Percentiles rank a stretch among this genome's conserved stretches.
Conservation (phyloP, 2,888 invertebrate genomes). For the Nematopogon swammerdamellus region DNA sequence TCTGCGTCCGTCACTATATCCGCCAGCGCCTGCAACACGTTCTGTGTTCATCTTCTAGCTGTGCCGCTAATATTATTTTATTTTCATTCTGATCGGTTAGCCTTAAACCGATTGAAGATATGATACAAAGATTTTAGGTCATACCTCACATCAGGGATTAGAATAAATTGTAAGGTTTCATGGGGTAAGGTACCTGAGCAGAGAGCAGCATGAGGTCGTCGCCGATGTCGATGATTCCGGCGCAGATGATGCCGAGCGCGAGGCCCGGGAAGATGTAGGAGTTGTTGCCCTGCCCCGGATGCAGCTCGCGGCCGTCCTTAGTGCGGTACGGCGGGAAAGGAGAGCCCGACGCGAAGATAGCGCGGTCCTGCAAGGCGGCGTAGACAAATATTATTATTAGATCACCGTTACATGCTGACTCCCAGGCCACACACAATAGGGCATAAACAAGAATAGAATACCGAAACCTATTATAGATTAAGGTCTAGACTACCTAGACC, state of each 20-base stretch:
- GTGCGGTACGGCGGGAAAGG: conserved; percentile 87
- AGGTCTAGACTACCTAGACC: too few relatives aligned
- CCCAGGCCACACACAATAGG: too few relatives aligned
- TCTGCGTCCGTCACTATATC: conserved; percentile 77
- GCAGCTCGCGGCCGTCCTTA: conserved; percentile 71
- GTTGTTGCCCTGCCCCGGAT: conserved; percentile 98
- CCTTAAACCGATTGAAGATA: too few relatives aligned
- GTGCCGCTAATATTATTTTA: conserved; percentile 2
- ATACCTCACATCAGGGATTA: too few relatives aligned
- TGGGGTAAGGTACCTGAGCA: conserved; percentile 66
- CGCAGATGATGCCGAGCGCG: conserved; percentile 85
- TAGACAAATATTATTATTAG: too few relatives aligned
- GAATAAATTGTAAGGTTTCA: too few relatives aligned
- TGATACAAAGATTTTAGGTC: too few relatives aligned
- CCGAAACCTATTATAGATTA: too few relatives aligned
- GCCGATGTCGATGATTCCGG: conserved; percentile 84
- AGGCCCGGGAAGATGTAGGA: conserved; percentile 97
- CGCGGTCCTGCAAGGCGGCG: conserved; percentile 65
- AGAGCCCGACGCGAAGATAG: conserved; percentile 94
- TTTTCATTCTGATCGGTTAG: too few relatives aligned
- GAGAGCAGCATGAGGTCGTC: conserved; percentile 92
- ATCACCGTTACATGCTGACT: too few relatives aligned
- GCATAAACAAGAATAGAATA: too few relatives aligned
- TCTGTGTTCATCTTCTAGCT: not conserved
- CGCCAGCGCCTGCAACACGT: conserved; percentile 70